Evolutionary conservation across 2,888 invertebrate species (phyloP).

Genomic region (Scaptomyza reducta): DNA sequence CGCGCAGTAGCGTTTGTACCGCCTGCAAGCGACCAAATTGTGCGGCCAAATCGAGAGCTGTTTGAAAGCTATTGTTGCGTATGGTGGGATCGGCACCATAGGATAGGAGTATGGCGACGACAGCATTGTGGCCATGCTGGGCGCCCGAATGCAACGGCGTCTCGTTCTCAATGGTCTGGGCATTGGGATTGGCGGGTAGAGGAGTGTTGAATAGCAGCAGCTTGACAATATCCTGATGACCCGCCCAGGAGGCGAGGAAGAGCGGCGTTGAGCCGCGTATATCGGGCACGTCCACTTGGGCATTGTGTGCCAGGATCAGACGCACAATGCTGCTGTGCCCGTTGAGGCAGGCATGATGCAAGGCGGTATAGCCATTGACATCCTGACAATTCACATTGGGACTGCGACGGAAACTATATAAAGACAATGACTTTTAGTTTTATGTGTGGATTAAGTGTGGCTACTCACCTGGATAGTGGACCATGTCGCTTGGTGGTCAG

Average conservation of each 20-base stretch:
- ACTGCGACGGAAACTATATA: conserved; percentile 91
- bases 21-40: conserved; percentile 94
- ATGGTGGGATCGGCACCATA: conserved; percentile 94
- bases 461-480: conserved; percentile 92
- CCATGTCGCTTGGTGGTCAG: conserved; percentile 95
- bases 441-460: background rate
- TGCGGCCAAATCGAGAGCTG: conserved; percentile 96
- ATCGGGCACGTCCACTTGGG: conserved; percentile 94
- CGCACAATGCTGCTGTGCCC: conserved; percentile 96
- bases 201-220: conserved; percentile 92
- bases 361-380: conserved; percentile 94
- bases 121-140: conserved; percentile 94
- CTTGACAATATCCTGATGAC: conserved; percentile 93
- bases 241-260: conserved; percentile 97
- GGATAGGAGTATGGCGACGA: conserved; percentile 92
- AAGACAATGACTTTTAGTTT: background rate
- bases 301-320: conserved; percentile 90
- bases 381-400: conserved; percentile 97
- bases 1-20: conserved; percentile 92
- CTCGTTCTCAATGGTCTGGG: conserved; percentile 88
- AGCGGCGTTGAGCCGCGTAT: conserved; percentile 96
- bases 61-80: conserved; percentile 94
- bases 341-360: conserved; percentile 96
- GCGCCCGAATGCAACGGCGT: conserved; percentile 96
- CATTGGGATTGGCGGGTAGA: conserved; percentile 92